Percentiles rank a stretch among this genome's conserved stretches.
Conservation (phyloP, 2,888 invertebrate species). For the Diachrysia chrysitis region DNA sequence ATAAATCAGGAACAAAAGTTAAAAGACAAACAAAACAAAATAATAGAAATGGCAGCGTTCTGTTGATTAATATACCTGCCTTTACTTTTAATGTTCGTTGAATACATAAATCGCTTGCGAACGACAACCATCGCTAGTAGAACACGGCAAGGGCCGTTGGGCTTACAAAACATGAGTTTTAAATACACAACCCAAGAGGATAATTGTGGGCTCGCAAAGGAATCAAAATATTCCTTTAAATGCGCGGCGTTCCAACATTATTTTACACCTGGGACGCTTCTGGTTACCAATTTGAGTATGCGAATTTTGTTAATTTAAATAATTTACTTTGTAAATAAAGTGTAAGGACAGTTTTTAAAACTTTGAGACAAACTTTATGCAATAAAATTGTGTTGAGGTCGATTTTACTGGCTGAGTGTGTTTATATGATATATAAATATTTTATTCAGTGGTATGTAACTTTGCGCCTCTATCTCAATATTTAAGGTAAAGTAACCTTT, state of each 20-base stretch:
- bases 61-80: slow-evolving; percentile 1
- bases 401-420: background rate
- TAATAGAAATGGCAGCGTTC: background rate
- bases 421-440: too few species aligned
- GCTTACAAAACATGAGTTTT: slow-evolving; percentile 47
- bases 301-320: slow-evolving; percentile 54
- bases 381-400: background rate
- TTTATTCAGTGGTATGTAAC: too few species aligned
- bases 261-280: slow-evolving; percentile 46
- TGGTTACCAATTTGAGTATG: slow-evolving; percentile 41
- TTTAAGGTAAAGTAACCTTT: too few species aligned
- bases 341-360: background rate
- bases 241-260: slow-evolving; percentile 46
- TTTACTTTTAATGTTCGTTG: slow-evolving; percentile 7
- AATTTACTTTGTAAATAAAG: slow-evolving; percentile 48
- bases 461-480: too few species aligned
- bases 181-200: slow-evolving; percentile 49
- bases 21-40: background rate
- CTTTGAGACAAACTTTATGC: background rate
- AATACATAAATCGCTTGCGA: slow-evolving; percentile 7
- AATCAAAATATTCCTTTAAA: slow-evolving; percentile 54
- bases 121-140: slow-evolving; percentile 7
- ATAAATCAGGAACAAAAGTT: background rate
- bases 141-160: slow-evolving; percentile 22
- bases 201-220: slow-evolving; percentile 49